Conservation (phyloP, 1,140 invertebrate species). For the Geopemphigus sp. region DNA sequence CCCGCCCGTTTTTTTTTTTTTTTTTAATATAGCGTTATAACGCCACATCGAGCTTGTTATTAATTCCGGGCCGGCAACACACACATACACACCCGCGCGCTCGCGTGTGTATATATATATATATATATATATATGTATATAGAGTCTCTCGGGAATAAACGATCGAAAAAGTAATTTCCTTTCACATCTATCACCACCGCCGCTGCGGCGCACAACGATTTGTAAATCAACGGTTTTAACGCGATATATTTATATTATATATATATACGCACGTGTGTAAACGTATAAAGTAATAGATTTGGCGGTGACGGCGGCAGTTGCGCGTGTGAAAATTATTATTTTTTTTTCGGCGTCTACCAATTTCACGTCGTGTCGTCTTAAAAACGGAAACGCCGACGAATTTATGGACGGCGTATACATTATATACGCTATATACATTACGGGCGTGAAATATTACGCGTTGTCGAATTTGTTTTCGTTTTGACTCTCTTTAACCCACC, state of each 20-base stretch:
- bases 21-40: not conserved
- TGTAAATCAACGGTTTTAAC: constrained; percentile 5
- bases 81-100: not conserved
- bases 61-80: not conserved
- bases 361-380: constrained; percentile 15
- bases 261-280: not conserved
- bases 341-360: not conserved
- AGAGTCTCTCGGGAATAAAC: not conserved
- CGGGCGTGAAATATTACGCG: not conserved
- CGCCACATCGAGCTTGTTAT: constrained; percentile 14
- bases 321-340: not conserved
- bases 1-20: too few relatives aligned
- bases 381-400: constrained; percentile 1
- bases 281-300: not conserved
- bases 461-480: not conserved
- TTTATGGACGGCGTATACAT: not conserved
- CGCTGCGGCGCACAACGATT: not conserved
- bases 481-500: not conserved
- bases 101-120: too few relatives aligned
- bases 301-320: not conserved
- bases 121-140: too few relatives aligned
- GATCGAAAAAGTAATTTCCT: constrained; percentile 31
- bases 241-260: too few relatives aligned
- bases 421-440: not conserved
- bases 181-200: constrained; percentile 19